Conservation (phyloP, 2,797 vertebrate species). For the Meda fulgida region DNA sequence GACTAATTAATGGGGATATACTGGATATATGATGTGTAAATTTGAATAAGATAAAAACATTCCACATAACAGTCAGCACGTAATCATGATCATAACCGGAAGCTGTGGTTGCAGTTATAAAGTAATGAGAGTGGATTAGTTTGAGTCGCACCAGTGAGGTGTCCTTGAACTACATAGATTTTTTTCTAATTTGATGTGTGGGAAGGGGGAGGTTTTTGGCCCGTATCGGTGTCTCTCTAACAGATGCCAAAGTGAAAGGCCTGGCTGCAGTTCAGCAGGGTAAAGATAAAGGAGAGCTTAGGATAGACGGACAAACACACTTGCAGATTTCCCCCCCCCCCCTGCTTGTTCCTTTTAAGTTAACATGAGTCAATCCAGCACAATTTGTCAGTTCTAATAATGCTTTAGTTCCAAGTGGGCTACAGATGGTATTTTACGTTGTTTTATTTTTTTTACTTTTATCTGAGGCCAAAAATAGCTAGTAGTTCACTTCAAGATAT, state of each 20-base stretch:
- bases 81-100: background rate
- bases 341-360: background rate
- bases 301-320: conserved; percentile 8
- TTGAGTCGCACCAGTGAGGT: conserved; percentile 10
- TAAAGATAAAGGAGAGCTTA: conserved; percentile 17
- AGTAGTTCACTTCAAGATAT: background rate
- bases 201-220: conserved; percentile 13
- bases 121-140: conserved; percentile 32
- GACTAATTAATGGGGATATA: background rate
- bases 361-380: background rate
- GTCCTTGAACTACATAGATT: conserved; percentile 7
- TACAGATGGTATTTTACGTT: background rate
- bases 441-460: background rate
- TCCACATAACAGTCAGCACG: background rate
- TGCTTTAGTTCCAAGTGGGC: background rate
- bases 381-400: background rate
- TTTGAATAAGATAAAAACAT: background rate
- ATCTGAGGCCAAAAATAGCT: too few relatives aligned
- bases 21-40: background rate
- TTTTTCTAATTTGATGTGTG: conserved; percentile 25
- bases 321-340: background rate
- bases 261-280: conserved; percentile 32
- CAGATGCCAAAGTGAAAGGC: conserved; percentile 31
- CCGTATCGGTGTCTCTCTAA: conserved; percentile 27
- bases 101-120: background rate